These are phyloP conservation scores for Carassius gibelio DNA, from an alignment of 2,113 vertebrate species.

Conservation along the genomic window DNA sequence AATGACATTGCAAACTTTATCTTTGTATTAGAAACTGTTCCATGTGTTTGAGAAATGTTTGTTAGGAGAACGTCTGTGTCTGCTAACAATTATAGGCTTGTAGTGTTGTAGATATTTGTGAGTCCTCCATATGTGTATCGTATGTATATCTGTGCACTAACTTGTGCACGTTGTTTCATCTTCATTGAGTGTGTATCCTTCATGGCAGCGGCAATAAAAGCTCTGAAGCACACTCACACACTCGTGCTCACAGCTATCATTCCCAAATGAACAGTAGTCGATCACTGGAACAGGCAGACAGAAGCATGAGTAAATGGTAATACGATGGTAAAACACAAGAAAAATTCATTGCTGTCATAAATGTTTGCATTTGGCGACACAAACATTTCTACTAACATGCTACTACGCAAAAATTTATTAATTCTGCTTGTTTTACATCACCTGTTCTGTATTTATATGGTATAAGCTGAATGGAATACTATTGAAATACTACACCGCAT, in stretches of 20 bases:
- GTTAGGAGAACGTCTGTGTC: conserved; percentile 1
- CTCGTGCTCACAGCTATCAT: conserved; percentile 84
- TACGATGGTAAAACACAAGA: background rate
- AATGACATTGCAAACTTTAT: background rate
- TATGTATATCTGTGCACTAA: conserved; percentile 58
- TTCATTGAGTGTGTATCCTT: conserved; percentile 81
- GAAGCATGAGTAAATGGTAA: background rate
- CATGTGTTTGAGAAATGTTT: conserved; percentile 13
- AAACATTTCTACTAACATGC: background rate
- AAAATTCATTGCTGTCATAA: background rate
- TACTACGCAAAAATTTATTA: background rate
- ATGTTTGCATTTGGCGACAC: background rate
- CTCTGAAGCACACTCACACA: conserved; percentile 78
- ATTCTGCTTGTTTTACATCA: background rate
- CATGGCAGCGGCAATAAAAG: conserved; percentile 79
- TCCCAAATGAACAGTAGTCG: conserved; percentile 80
- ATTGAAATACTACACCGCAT: background rate
- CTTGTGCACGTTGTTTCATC: conserved; percentile 79
- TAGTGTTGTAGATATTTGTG: background rate
- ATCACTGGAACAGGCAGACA: conserved; percentile 71
- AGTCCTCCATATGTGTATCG: background rate
- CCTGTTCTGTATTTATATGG: background rate
- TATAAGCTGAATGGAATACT: background rate
- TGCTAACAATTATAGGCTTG: conserved; percentile 27
- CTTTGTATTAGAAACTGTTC: background rate